These are phyloP conservation scores for Genyomyrus donnyi DNA, from an alignment of 2,113 vertebrate species.

Conservation along the genomic window DNA sequence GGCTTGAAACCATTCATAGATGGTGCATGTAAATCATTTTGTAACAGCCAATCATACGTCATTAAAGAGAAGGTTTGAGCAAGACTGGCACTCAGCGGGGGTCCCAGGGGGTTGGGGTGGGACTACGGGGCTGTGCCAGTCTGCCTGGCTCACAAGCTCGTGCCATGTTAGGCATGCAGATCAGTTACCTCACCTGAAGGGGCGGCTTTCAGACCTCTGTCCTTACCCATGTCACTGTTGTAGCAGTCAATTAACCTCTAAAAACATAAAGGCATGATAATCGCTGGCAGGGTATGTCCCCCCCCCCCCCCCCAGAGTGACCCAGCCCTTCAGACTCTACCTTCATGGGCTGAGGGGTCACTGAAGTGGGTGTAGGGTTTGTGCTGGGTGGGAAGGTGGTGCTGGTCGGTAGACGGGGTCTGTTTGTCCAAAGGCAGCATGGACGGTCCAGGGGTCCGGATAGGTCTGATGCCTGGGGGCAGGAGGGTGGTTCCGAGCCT, in stretches of 20 bases:
- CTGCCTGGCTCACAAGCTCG: not conserved
- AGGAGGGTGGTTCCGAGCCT: constrained; percentile 74
- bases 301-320: not conserved
- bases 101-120: not conserved
- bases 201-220: not conserved
- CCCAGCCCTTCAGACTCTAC: constrained; percentile 31
- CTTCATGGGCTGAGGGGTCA: constrained; percentile 64
- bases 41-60: not conserved
- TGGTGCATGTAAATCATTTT: not conserved
- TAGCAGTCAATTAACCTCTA: not conserved
- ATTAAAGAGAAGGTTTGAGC: not conserved
- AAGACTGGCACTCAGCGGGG: not conserved
- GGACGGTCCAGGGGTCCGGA: constrained; percentile 73
- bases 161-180: not conserved
- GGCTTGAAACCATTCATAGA: not conserved
- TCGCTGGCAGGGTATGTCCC: not conserved
- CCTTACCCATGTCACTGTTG: not conserved
- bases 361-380: constrained; percentile 69
- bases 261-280: not conserved
- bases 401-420: constrained; percentile 52
- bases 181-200: not conserved
- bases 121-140: not conserved
- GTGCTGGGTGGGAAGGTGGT: constrained; percentile 64
- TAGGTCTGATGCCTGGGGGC: constrained; percentile 66
- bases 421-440: constrained; percentile 68